Percentiles rank a stretch among this genome's conserved stretches.
These are phyloP conservation scores for Penaeus japonicus DNA, from an alignment of 1,140 invertebrate species.

Conservation along the genomic window DNA sequence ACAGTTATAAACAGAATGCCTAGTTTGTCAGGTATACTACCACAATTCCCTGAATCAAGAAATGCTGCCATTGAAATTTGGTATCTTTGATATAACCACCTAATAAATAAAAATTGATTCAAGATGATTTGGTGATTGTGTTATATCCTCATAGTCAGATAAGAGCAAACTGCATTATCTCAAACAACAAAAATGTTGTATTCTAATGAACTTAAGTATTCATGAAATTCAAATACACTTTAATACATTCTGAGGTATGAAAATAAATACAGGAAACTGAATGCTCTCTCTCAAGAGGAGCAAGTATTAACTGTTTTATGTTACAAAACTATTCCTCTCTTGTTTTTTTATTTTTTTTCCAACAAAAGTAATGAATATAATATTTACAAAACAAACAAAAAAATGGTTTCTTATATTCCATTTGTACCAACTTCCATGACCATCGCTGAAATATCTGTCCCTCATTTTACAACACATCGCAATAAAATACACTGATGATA, in stretches of 20 bases:
- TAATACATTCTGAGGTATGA: slow-evolving; percentile 19
- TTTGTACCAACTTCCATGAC: not conserved
- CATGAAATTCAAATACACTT: not conserved
- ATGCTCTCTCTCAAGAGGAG: not conserved
- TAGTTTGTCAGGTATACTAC: not conserved
- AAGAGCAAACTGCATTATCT: not conserved
- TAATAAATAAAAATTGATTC: not conserved
- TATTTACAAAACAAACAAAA: slow-evolving; percentile 11
- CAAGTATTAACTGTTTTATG: not conserved
- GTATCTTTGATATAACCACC: not conserved
- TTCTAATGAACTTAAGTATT: not conserved
- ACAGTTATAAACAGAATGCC: no score
- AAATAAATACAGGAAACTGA: slow-evolving; percentile 19
- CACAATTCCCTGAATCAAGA: not conserved
- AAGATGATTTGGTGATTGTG: no score
- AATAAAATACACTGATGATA: no score
- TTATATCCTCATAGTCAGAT: no score
- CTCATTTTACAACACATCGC: not conserved
- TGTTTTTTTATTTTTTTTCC: not conserved
- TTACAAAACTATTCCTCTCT: slow-evolving; percentile 27
- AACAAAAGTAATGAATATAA: not conserved
- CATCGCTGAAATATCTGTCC: not conserved
- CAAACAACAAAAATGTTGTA: not conserved
- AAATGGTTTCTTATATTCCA: not conserved
- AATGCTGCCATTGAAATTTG: not conserved